Percentiles rank a stretch among this genome's conserved stretches.
Evolutionary conservation across 2,888 invertebrate species (phyloP).

Genomic region (Nomada goodeniana): DNA sequence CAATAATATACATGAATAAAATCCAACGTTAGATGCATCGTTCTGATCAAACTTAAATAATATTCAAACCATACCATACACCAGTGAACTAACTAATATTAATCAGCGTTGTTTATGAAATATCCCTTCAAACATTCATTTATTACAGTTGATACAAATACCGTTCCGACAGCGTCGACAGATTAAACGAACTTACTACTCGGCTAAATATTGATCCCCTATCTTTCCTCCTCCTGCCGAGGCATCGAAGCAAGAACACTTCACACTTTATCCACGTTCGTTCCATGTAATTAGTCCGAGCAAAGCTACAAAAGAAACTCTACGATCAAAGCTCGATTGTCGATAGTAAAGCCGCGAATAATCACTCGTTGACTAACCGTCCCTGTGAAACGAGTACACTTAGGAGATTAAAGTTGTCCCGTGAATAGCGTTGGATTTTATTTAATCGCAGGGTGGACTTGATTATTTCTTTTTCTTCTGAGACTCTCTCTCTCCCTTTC

Average conservation of each 20-base stretch:
- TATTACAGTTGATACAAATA: no score
- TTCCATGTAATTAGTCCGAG: background rate
- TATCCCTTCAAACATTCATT: no score
- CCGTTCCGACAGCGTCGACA: no score
- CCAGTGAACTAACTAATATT: no score
- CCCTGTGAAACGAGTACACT: background rate
- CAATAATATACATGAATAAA: no score
- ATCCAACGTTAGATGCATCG: no score
- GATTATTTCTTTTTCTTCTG: background rate
- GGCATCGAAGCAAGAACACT: background rate
- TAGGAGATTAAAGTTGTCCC: background rate
- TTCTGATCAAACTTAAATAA: no score
- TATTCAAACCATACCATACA: no score
- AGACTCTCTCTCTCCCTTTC: no score
- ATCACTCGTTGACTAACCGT: background rate
- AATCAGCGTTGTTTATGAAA: no score
- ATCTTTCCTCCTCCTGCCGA: background rate
- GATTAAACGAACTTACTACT: no score
- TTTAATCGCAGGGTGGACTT: background rate
- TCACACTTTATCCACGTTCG: background rate
- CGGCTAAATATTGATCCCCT: no score
- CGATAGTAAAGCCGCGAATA: background rate
- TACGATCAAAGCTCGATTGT: slow-evolving; percentile 6
- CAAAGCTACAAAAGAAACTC: background rate
- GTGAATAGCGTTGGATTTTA: background rate